phyloP scores from a whole-genome alignment of 2,888 invertebrate genomes.

The Amblyjoppa fuscipennis region DNA sequence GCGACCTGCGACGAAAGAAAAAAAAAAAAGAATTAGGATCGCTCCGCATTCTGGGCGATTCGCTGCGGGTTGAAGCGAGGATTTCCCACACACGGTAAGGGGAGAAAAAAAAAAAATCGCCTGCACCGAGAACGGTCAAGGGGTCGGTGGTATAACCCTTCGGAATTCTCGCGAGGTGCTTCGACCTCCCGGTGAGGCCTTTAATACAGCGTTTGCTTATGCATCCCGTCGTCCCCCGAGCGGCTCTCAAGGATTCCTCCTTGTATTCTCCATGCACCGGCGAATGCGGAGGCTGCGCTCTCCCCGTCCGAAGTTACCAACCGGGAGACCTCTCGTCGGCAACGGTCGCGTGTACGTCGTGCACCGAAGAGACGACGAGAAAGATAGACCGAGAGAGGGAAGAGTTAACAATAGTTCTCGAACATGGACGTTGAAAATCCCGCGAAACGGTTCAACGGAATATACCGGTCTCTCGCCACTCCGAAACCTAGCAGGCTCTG shows the following conservation, averaged over 20 bases:
- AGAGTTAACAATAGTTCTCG: slow-evolving; percentile 49
- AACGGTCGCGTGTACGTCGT: slow-evolving; percentile 28
- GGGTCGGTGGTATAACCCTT: slow-evolving; percentile 42
- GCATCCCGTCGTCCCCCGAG: slow-evolving; percentile 53
- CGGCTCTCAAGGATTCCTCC: slow-evolving; percentile 57
- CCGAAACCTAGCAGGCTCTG: slow-evolving; percentile 3
- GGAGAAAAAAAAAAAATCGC: slow-evolving; percentile 12
- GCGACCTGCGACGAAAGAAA: neutral
- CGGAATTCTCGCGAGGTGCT: slow-evolving; percentile 34
- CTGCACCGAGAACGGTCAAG: slow-evolving; percentile 41
- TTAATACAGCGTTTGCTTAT: slow-evolving; percentile 62
- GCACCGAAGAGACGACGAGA: slow-evolving; percentile 53
- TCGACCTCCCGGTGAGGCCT: slow-evolving; percentile 52
- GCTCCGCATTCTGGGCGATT: neutral
- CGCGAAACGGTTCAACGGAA: slow-evolving; percentile 24
- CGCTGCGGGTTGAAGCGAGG: neutral
- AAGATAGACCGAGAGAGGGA: slow-evolving; percentile 27
- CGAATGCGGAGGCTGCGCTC: slow-evolving; percentile 15
- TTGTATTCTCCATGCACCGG: slow-evolving; percentile 30
- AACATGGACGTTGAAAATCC: slow-evolving; percentile 38
- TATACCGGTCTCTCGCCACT: slow-evolving; percentile 20
- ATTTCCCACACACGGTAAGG: neutral
- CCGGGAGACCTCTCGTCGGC: neutral
- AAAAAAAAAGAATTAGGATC: neutral
- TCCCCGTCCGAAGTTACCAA: slow-evolving; percentile 23